Evolutionary conservation across 2,797 vertebrate species (phyloP).

Genomic region (Anabas testudineus): DNA sequence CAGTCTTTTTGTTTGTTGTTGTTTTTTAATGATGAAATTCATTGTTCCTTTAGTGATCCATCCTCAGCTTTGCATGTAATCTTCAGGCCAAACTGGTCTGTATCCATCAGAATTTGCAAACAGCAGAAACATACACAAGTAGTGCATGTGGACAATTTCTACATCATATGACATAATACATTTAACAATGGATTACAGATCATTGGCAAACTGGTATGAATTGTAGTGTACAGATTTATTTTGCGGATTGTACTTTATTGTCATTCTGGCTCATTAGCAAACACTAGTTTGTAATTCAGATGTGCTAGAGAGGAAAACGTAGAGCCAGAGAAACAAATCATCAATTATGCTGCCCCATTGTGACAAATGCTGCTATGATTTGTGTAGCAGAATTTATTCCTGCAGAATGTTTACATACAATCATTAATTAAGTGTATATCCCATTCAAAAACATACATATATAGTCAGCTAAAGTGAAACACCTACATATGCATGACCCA

Average conservation of each 20-base stretch:
- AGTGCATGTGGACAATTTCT: conserved; percentile 18
- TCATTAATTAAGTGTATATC: conserved; percentile 38
- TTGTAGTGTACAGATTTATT: conserved; percentile 9
- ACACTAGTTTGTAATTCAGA: conserved; percentile 38
- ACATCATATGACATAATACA: conserved; percentile 15
- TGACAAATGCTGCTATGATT: not conserved
- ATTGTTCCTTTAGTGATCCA: conserved; percentile 27
- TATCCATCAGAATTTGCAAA: conserved; percentile 15
- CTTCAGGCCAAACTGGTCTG: conserved; percentile 16
- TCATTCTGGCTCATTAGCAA: conserved; percentile 28
- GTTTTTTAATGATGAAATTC: conserved; percentile 42
- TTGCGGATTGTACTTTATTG: conserved; percentile 19
- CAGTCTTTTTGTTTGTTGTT: conserved; percentile 44
- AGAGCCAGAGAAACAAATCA: conserved; percentile 33
- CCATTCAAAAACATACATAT: conserved; percentile 31
- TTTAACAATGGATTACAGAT: conserved; percentile 15
- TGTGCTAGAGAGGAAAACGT: conserved; percentile 24
- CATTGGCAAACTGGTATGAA: conserved; percentile 1
- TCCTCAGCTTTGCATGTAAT: conserved; percentile 2
- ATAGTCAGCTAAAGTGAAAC: conserved; percentile 11
- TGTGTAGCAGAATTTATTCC: conserved; percentile 1
- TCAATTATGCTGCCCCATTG: conserved; percentile 24
- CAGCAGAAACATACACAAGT: too few species aligned
- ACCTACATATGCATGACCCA: conserved; percentile 12
- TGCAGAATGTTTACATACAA: conserved; percentile 18